Conservation (phyloP, 2,797 vertebrate genomes). For the Botia almorhae region DNA sequence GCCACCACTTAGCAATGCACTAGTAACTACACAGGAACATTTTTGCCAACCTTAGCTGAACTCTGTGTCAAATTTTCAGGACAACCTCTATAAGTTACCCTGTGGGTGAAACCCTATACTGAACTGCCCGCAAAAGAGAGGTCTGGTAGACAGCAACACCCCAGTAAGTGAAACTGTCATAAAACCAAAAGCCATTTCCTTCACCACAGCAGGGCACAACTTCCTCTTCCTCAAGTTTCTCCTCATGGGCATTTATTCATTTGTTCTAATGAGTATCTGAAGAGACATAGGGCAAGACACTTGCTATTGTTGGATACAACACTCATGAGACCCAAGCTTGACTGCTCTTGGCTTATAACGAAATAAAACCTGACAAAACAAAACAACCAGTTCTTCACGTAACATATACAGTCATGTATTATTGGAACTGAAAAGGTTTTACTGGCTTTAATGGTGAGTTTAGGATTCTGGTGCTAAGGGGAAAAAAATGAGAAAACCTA, state of each 20-base stretch:
- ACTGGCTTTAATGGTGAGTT: background rate
- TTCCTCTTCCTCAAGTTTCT: slow-evolving; percentile 71
- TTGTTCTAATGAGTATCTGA: slow-evolving; percentile 67
- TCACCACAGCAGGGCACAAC: slow-evolving; percentile 70
- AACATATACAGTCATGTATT: slow-evolving; percentile 8
- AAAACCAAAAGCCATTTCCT: slow-evolving; percentile 83
- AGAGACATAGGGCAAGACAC: slow-evolving; percentile 47
- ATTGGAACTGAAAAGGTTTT: slow-evolving; percentile 22
- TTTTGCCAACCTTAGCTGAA: slow-evolving; percentile 66
- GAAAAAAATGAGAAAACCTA: slow-evolving; percentile 35
- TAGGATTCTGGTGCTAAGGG: slow-evolving; percentile 5
- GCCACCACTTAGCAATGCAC: background rate
- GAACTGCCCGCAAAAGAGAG: slow-evolving; percentile 71
- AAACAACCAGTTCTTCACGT: slow-evolving; percentile 2
- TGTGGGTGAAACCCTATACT: slow-evolving; percentile 69
- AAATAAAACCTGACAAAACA: slow-evolving; percentile 15
- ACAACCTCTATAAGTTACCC: slow-evolving; percentile 70
- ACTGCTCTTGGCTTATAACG: slow-evolving; percentile 61
- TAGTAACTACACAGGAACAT: background rate
- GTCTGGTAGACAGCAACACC: slow-evolving; percentile 75
- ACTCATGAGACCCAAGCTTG: slow-evolving; percentile 23
- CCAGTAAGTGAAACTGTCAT: slow-evolving; percentile 77
- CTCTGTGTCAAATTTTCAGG: slow-evolving; percentile 70
- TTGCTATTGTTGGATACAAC: slow-evolving; percentile 68
- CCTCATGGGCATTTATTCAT: slow-evolving; percentile 58